phyloP scores from a whole-genome alignment of 2,113 vertebrate species.

The Phoenicopterus ruber region DNA sequence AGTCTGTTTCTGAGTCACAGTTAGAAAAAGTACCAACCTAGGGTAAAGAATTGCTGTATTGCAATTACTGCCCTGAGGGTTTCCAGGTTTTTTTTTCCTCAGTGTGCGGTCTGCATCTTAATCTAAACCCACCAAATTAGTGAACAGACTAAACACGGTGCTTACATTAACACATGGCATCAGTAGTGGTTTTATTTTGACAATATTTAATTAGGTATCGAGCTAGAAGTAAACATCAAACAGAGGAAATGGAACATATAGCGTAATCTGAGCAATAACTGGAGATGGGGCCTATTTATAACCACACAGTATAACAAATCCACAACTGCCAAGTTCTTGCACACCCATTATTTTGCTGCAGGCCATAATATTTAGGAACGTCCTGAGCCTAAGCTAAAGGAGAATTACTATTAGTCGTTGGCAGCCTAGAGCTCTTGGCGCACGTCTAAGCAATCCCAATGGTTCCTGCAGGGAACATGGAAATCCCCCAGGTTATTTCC shows the following conservation, averaged over 20 bases:
- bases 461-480: neutral
- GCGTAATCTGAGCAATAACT: neutral
- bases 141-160: neutral
- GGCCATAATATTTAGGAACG: neutral
- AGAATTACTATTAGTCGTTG: neutral
- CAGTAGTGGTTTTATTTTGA: constrained; percentile 24
- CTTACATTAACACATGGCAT: neutral
- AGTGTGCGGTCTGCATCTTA: neutral
- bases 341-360: neutral
- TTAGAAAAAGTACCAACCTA: neutral
- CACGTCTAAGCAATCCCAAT: neutral
- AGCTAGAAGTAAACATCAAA: neutral
- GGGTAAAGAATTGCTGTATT: neutral
- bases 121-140: neutral
- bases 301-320: neutral
- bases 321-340: neutral
- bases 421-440: neutral
- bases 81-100: neutral
- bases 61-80: neutral
- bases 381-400: neutral
- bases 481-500: neutral
- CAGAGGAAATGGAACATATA: neutral
- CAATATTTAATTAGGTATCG: neutral
- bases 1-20: neutral
- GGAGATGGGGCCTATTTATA: neutral